phyloP scores from a whole-genome alignment of 2,113 vertebrate species.

The Chelonoidis abingdonii region DNA sequence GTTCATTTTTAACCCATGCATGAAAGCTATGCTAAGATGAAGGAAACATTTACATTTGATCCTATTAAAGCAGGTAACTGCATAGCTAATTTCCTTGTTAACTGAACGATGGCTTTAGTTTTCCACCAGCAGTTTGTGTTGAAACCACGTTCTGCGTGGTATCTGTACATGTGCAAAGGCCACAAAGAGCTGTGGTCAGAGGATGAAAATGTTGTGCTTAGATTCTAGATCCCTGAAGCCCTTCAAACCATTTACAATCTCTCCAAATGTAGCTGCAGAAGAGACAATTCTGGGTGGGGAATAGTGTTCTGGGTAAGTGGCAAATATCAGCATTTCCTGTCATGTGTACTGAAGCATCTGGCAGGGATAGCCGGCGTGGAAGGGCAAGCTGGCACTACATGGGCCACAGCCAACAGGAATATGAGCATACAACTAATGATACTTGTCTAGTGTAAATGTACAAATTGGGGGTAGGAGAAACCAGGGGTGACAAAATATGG shows the following conservation, averaged over 20 bases:
- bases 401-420: background rate
- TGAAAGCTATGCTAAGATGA: background rate
- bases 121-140: background rate
- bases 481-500: no score
- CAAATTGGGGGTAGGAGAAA: background rate
- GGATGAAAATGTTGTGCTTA: background rate
- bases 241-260: background rate
- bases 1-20: background rate
- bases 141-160: background rate
- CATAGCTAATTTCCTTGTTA: background rate
- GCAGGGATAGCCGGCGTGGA: background rate
- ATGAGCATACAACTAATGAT: background rate
- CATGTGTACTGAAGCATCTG: background rate
- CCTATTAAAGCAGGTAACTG: background rate
- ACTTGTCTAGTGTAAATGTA: background rate
- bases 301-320: background rate
- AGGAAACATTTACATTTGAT: background rate
- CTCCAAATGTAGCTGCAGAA: fast-evolving
- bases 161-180: background rate
- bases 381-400: background rate
- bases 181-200: background rate
- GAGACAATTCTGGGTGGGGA: background rate
- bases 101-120: background rate
- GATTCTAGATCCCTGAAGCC: background rate
- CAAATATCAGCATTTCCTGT: background rate